Evolutionary conservation across 1,140 invertebrate species (phyloP).

Genomic region (Zaprionus capensis): DNA sequence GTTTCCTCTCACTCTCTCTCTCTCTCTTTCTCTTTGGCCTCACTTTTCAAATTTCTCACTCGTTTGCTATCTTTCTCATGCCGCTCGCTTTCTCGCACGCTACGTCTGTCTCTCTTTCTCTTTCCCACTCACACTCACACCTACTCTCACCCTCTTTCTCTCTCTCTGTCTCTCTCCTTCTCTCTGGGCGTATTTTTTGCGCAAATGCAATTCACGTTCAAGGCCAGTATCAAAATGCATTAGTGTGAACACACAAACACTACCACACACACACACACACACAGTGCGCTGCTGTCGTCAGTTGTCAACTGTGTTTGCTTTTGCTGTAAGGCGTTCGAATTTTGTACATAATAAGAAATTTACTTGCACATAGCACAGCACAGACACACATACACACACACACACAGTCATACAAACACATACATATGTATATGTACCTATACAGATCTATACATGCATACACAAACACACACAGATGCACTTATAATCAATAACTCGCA

Average conservation of each 20-base stretch:
- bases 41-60: constrained; percentile 11
- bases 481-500: constrained; percentile 66
- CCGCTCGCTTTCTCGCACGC: constrained; percentile 19
- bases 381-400: not conserved
- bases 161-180: constrained; percentile 14
- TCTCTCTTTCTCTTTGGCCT: constrained; percentile 16
- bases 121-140: not conserved
- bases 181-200: constrained; percentile 44
- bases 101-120: constrained; percentile 31
- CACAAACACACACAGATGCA: constrained; percentile 4
- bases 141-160: not conserved
- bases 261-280: constrained; percentile 10
- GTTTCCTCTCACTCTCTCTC: constrained; percentile 23
- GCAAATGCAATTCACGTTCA: constrained; percentile 84
- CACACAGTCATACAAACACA: not conserved
- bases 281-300: constrained; percentile 50
- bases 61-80: constrained; percentile 14
- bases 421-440: not conserved
- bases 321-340: constrained; percentile 26
- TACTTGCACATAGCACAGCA: constrained; percentile 9
- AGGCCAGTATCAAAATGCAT: constrained; percentile 71
- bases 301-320: constrained; percentile 69
- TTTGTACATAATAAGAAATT: constrained; percentile 12
- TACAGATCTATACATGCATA: not conserved
- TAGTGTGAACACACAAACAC: constrained; percentile 22